These are phyloP conservation scores for Acronicta aceris DNA, from an alignment of 2,888 invertebrate genomes.

Conservation along the genomic window DNA sequence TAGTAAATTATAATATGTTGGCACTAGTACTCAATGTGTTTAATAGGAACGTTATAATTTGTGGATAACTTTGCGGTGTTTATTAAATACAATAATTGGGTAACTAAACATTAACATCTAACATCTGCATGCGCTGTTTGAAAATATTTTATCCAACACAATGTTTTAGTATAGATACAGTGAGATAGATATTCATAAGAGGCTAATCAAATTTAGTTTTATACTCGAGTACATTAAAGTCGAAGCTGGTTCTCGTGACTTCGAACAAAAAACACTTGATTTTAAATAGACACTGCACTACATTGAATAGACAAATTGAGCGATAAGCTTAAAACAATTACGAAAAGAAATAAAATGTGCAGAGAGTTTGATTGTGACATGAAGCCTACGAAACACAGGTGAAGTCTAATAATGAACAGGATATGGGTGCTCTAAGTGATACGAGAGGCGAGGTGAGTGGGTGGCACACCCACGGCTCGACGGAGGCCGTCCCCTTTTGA, in stretches of 20 bases:
- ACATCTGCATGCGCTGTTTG: conserved; percentile 73
- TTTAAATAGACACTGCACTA: conserved; percentile 74
- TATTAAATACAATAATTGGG: conserved; percentile 23
- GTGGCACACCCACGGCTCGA: conserved; percentile 88
- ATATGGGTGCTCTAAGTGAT: conserved; percentile 73
- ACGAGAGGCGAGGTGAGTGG: conserved; percentile 75
- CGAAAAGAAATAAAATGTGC: conserved; percentile 72
- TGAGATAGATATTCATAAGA: conserved; percentile 50
- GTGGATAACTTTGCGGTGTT: conserved; percentile 24
- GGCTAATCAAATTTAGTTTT: conserved; percentile 51
- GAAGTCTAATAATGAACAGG: conserved; percentile 74
- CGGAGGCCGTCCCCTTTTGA: conserved; percentile 75
- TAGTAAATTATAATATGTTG: too few relatives aligned
- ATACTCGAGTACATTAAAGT: conserved; percentile 46
- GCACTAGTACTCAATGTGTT: conserved; percentile 9
- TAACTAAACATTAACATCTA: conserved; percentile 69
- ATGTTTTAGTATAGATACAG: conserved; percentile 55
- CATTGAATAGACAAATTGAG: conserved; percentile 76
- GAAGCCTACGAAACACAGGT: conserved; percentile 73
- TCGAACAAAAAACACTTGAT: conserved; percentile 62
- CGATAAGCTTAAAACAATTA: conserved; percentile 76
- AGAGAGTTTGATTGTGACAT: conserved; percentile 73
- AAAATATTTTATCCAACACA: conserved; percentile 57
- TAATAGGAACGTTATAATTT: conserved; percentile 29
- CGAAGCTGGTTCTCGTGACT: conserved; percentile 66